These are phyloP conservation scores for Oryzaephilus surinamensis DNA, from an alignment of 1,140 invertebrate species.

Conservation along the genomic window DNA sequence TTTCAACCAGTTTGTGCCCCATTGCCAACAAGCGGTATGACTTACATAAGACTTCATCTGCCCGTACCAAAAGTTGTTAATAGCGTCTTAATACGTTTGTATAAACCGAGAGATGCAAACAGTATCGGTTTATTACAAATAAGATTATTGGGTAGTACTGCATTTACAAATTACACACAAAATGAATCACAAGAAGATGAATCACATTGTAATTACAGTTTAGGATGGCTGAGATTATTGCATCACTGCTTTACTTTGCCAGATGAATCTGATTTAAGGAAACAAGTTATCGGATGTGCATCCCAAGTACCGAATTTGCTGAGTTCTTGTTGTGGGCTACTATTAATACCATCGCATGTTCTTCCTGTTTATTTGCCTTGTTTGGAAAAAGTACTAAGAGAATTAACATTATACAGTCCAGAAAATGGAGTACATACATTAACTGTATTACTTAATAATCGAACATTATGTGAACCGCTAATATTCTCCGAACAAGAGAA, in stretches of 20 bases:
- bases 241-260: constrained; percentile 54
- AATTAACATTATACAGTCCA: constrained; percentile 47
- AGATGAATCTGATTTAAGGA: constrained; percentile 34
- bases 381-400: constrained; percentile 50
- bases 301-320: constrained; percentile 55
- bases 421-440: constrained; percentile 48
- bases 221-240: constrained; percentile 53
- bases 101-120: constrained; percentile 74
- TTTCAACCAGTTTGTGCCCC: constrained; percentile 58
- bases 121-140: constrained; percentile 84
- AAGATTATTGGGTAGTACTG: constrained; percentile 69
- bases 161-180: constrained; percentile 48
- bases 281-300: constrained; percentile 46
- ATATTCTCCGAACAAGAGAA: constrained; percentile 24
- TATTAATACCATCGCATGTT: constrained; percentile 55
- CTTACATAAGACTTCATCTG: constrained; percentile 71
- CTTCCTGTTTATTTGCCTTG: constrained; percentile 50
- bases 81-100: constrained; percentile 53
- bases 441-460: constrained; percentile 45
- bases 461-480: constrained; percentile 25
- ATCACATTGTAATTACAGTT: constrained; percentile 28
- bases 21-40: constrained; percentile 71
- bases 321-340: constrained; percentile 60
- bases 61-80: constrained; percentile 71
- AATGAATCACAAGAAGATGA: constrained; percentile 27